Evolutionary conservation across 2,888 invertebrate genomes (phyloP), one percentile per base, ranked within the genome.

Genomic region (Drosophila acutilabella): DNA sequence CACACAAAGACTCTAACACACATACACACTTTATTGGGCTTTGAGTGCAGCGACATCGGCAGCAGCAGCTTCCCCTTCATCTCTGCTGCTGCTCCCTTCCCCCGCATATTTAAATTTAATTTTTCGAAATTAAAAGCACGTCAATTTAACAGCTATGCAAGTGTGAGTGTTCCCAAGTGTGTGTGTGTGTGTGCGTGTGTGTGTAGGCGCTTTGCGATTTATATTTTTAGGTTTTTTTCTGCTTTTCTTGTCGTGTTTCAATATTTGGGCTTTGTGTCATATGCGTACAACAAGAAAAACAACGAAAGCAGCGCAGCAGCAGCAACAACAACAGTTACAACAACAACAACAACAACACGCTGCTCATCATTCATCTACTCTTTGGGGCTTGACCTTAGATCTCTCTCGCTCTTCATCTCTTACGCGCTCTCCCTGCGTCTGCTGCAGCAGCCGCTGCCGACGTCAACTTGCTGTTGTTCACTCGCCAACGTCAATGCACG

Each of bases 401-500:
- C 69, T 61, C 71, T 71, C 77, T 53, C 2, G 3, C 20, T 20
- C 23, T 23, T 13, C 7, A 20, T 23, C 23, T 45, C 23, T 26
- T 36, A 13, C 5, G 36, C 23, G 1, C 44, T 45, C 23, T 23
- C 10, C 16, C 16, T 16, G 1, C n/a, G 20, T 13, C 23, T 45
- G 45, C 45, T 30, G 67, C 72, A 59, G 62, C 70, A 44, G 71
- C 64, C 52, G 71, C 50, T 36, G 54, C 56, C 61, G 62, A 26
- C 40, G 51, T 56, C 26, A 52, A 56, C 42, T 45, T 58, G 65
- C 50, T 60, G 61, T 33, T 56, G 61, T 18, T 36, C 52, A 60
- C 64, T 85, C 70, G 74, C 81, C 83, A 81, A 81, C 86, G 87
- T 84, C 83, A 84, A 84, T 79, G 83, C 66, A 84, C 86, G 81